Percentiles rank a stretch among this genome's conserved stretches.
phyloP scores from a whole-genome alignment of 1,140 invertebrate genomes.

The Leptoteleia sp. region DNA sequence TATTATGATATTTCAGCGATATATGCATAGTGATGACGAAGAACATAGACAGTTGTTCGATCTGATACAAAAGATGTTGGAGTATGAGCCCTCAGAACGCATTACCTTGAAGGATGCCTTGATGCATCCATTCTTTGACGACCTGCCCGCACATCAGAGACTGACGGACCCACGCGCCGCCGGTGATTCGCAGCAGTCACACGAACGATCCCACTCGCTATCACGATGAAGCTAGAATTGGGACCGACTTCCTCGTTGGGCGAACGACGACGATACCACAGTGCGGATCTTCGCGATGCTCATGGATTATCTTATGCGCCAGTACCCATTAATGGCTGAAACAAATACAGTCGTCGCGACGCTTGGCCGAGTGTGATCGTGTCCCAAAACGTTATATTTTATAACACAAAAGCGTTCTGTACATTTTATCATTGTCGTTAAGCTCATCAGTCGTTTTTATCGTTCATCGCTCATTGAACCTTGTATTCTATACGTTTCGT shows the following conservation, averaged over 20 bases:
- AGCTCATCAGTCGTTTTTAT: slow-evolving; percentile 38
- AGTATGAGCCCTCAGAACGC: slow-evolving; percentile 95
- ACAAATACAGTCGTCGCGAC: slow-evolving; percentile 64
- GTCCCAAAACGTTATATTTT: slow-evolving; percentile 77
- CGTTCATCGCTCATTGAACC: slow-evolving; percentile 22
- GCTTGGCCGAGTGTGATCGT: slow-evolving; percentile 74
- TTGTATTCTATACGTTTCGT: slow-evolving; percentile 72
- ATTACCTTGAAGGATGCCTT: slow-evolving; percentile 95
- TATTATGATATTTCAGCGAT: slow-evolving; percentile 90
- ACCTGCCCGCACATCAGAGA: slow-evolving; percentile 88
- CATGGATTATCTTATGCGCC: too few relatives aligned
- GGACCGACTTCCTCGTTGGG: too few relatives aligned
- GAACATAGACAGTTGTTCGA: slow-evolving; percentile 97
- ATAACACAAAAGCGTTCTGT: slow-evolving; percentile 78
- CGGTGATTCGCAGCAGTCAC: slow-evolving; percentile 79
- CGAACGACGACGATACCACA: slow-evolving; percentile 1
- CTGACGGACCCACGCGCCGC: slow-evolving; percentile 83
- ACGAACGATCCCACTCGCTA: slow-evolving; percentile 84
- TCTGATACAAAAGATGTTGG: slow-evolving; percentile 96
- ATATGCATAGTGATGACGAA: slow-evolving; percentile 92
- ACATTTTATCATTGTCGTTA: slow-evolving; percentile 75
- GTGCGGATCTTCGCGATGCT: too few relatives aligned
- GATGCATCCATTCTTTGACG: slow-evolving; percentile 95
- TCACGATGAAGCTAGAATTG: slow-evolving; percentile 82
- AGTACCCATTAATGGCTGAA: too few relatives aligned